phyloP scores from a whole-genome alignment of 37 sponge, comb jelly and placozoan species.

The Theonella swinhoei region DNA sequence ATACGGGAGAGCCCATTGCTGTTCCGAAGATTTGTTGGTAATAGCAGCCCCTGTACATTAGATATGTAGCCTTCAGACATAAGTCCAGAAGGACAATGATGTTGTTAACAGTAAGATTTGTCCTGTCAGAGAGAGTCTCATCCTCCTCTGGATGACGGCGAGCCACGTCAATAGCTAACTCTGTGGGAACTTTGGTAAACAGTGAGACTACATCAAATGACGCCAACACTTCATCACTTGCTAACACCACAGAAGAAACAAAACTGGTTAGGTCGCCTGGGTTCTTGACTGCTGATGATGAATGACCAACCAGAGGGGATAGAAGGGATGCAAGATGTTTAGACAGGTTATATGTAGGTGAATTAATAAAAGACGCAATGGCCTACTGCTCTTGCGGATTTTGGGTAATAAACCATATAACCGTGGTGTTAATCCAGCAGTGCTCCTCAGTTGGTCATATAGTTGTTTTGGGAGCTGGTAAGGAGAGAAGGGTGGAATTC shows the following conservation, averaged over 20 bases:
- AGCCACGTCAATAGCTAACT: background rate
- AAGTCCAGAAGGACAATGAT: too few relatives aligned
- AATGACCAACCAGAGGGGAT: too few relatives aligned
- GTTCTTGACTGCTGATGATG: background rate
- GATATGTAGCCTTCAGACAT: too few relatives aligned
- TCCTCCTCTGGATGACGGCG: background rate
- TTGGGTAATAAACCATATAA: too few relatives aligned
- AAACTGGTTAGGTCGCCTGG: background rate
- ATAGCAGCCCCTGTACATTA: background rate
- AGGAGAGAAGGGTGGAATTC: too few relatives aligned
- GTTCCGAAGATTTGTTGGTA: constrained; percentile 12
- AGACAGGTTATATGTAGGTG: background rate
- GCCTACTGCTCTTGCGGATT: too few relatives aligned
- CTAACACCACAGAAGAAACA: background rate
- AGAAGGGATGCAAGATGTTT: background rate
- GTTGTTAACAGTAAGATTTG: too few relatives aligned
- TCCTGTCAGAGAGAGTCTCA: background rate
- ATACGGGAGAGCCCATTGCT: constrained; percentile 13
- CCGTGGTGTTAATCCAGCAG: too few relatives aligned
- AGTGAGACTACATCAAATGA: too few relatives aligned
- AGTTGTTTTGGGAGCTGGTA: too few relatives aligned
- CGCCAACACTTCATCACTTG: background rate
- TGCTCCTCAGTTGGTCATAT: too few relatives aligned
- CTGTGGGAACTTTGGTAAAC: background rate
- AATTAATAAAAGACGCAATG: too few relatives aligned